Base-by-base conservation (phyloP, 1,140 invertebrate species). In the Plectrocnemia conspersa region DNA sequence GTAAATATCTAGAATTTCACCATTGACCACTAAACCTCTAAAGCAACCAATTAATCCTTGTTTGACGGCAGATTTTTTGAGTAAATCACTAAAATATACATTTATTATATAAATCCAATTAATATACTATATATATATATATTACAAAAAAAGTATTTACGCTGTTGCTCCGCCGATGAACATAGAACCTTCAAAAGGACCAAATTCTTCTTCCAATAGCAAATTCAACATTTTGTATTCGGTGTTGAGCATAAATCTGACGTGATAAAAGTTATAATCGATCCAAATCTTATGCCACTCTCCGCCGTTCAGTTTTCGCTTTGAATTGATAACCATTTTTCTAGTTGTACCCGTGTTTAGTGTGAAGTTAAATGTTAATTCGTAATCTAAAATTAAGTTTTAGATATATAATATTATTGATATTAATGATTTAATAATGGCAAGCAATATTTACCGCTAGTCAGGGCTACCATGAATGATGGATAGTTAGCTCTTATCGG, bases 241-340 rank as follows among this genome's bases (percentile, higher is more conserved):
- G 23, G 85, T 88, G 66, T 94, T 94, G 47, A 95, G 85, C 82
- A 91, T 93, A 66, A 94, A 92, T 49, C 91, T 73, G n/a, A 96
- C 90, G 68, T 97, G 91, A 69, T 93, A 89, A 64, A 88, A 83
- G 70, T 95, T 93, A 65, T 91, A 92, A 72, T 92, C 89, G 56
- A 92, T 91, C 89, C 89, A 91, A 58, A 95, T 88, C 72, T 93
- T 91, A 66, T 97, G 92, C 93, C 93, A 97, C 66, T 93, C 90
- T 0, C 92, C 92, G 42, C 85, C 86, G 66, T 93, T 94, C 3
- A 97, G 75, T 66, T 85, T 83, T 54, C 85, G 74, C 57, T 82
- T 79, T 11, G 91, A 91, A 65, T 84, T 85, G 22, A 96, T 85
- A 38, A 86, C 85, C 25, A 91, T 71, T 65, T 85, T 85, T 45